Evolutionary conservation across 2,113 vertebrate genomes (phyloP), one percentile per base, ranked within the genome.

Genomic region (Rhagologus leucostigma): DNA sequence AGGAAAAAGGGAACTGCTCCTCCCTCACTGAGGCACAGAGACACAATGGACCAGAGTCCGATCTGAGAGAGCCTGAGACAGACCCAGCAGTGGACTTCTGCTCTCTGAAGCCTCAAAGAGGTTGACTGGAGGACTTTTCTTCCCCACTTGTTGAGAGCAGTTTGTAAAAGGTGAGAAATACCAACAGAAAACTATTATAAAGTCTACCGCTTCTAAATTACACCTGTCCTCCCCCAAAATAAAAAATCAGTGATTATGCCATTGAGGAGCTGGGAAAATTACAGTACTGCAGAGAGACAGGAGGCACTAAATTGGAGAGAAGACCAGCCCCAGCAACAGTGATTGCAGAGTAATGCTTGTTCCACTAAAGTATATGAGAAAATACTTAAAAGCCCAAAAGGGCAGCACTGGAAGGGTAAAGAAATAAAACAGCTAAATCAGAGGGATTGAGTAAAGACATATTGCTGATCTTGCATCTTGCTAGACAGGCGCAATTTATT

Each of bases 201-300:
- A 78, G 26, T 49, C 24, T 33, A 63, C 12, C 22, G 84, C 21
- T 39, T 71, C 77, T 52, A 57, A 82, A 82, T 59, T 42, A 78
- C 17, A 63, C 0, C 19, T 23, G 10, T 6, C 33, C 4, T 10
- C 17, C 30, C 6, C 4, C 8, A 11, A 30, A 52, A 60, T 3
- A 52, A 67, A 13, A 86, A 47, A 26, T n/a, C 55, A 82, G 52
- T 49, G 22, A 53, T 77, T 56, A 49, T 30, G 76, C 22, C 67
- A 69, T 2, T 23, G 71, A 89, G 71, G 10, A 74, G 5, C 13
- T 55, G 32, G 20, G 20, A n/a, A 87, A 65, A 47, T 63, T 33
- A 56, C 47, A 70, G 47, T 42, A 35, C 35, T 79, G 52, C 35
- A 89, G 23, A 87, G 64, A 76, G 23, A 56, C 24, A 64, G 8